A percentile compares a stretch with the other conserved stretches of the same genome.
phyloP scores from a whole-genome alignment of 2,113 vertebrate species.

The Oxygymnocypris stewartii region DNA sequence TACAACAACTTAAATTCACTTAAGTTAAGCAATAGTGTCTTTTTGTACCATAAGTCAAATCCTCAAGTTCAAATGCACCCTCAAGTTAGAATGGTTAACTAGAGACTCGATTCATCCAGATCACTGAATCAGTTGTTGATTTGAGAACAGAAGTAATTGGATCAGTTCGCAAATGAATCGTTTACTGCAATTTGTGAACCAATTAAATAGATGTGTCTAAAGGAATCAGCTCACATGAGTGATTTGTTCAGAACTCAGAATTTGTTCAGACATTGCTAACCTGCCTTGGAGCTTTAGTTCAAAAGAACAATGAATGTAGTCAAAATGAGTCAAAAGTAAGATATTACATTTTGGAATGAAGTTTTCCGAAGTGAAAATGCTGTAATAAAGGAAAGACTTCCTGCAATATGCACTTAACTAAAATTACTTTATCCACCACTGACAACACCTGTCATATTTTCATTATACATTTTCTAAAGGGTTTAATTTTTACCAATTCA shows the following conservation, averaged over 20 bases:
- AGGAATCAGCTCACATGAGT: background rate
- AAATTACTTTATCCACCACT: background rate
- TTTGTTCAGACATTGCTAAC: background rate
- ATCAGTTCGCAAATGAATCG: background rate
- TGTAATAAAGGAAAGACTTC: background rate
- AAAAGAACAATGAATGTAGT: background rate
- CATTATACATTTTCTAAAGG: background rate
- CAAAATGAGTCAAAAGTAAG: background rate
- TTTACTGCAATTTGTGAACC: background rate
- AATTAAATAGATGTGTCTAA: background rate
- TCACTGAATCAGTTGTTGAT: background rate
- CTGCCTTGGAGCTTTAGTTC: background rate
- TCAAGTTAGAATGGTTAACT: background rate
- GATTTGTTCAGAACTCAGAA: constrained; percentile 1
- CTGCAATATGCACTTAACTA: background rate
- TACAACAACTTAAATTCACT: background rate
- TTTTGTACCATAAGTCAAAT: background rate
- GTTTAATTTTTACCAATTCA: background rate
- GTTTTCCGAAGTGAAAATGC: background rate
- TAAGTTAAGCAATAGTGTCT: background rate
- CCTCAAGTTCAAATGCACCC: no score
- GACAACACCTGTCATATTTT: background rate
- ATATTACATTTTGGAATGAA: background rate
- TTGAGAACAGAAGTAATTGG: background rate
- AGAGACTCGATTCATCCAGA: background rate